Evolutionary conservation across 2,113 vertebrate species (phyloP).

Genomic region (Atrichornis clamosus): DNA sequence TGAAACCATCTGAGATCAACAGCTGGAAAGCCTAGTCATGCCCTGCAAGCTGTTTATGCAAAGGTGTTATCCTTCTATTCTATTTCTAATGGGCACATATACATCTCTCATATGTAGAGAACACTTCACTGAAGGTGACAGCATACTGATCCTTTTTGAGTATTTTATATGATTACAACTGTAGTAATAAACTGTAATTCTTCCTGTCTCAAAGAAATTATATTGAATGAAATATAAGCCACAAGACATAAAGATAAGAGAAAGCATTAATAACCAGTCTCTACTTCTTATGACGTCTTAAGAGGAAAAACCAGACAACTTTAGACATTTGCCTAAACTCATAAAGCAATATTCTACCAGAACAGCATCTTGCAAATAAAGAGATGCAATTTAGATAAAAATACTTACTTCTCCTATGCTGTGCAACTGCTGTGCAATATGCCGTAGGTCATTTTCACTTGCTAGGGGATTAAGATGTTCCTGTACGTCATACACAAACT

Average conservation of each 20-base stretch:
- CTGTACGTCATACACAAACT: constrained; percentile 91
- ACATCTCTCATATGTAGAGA: neutral
- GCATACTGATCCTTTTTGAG: neutral
- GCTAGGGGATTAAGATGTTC: constrained; percentile 95
- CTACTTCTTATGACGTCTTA: neutral
- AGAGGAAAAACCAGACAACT: neutral
- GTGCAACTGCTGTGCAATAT: constrained; percentile 88
- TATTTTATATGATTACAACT: neutral
- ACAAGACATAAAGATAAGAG: neutral
- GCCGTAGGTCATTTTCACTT: constrained; percentile 88
- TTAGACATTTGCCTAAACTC: neutral
- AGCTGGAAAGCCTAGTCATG: neutral
- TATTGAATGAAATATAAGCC: neutral
- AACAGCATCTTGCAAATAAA: neutral
- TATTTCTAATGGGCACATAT: neutral
- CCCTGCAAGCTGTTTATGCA: neutral
- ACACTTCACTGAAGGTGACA: neutral
- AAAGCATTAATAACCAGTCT: neutral
- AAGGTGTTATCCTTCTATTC: neutral
- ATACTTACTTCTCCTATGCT: constrained; percentile 89
- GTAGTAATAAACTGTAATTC: neutral
- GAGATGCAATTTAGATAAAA: neutral
- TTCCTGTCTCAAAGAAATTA: neutral
- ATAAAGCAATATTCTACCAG: neutral
- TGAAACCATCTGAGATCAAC: neutral